Percentiles rank a stretch among this genome's conserved stretches.
phyloP scores from a whole-genome alignment of 2,888 invertebrate genomes.

The Eristalis pertinax region DNA sequence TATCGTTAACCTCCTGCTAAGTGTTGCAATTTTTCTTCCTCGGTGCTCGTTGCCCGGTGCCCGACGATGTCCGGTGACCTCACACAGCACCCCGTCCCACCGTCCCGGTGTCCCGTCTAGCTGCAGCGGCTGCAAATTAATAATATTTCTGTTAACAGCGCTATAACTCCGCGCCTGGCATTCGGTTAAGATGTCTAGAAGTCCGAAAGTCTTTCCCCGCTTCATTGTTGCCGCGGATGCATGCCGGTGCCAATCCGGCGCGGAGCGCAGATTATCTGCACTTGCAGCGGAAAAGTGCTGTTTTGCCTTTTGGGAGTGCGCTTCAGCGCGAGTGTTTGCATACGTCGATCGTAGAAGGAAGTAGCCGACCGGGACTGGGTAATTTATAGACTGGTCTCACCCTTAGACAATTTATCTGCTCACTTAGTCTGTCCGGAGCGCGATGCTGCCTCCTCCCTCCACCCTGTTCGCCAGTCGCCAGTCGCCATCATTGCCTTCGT shows the following conservation, averaged over 20 bases:
- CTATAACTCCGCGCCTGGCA: slow-evolving; percentile 64
- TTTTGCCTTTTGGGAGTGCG: slow-evolving; percentile 41
- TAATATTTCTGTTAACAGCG: slow-evolving; percentile 71
- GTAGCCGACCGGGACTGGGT: slow-evolving; percentile 32
- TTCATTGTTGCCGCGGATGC: background rate
- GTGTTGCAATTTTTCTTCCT: slow-evolving; percentile 71
- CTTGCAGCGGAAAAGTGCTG: slow-evolving; percentile 58
- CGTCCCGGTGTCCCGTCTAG: background rate
- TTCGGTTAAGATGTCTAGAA: slow-evolving; percentile 70
- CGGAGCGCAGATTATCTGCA: slow-evolving; percentile 57
- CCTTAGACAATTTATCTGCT: slow-evolving; percentile 71
- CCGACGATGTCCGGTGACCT: background rate
- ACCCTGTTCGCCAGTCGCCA: background rate
- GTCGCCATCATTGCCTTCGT: background rate
- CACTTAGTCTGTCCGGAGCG: slow-evolving; percentile 57
- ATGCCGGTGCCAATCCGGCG: slow-evolving; percentile 28
- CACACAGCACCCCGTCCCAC: background rate
- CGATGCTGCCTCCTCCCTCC: background rate
- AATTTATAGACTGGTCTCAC: slow-evolving; percentile 71
- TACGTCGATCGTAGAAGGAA: slow-evolving; percentile 24
- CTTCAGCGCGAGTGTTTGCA: slow-evolving; percentile 30
- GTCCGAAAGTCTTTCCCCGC: slow-evolving; percentile 35
- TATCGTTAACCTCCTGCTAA: slow-evolving; percentile 72
- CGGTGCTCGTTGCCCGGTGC: slow-evolving; percentile 28
- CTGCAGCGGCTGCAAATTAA: slow-evolving; percentile 48